These are phyloP conservation scores for Oophaga sylvatica DNA, from an alignment of 2,797 vertebrate species.

Conservation along the genomic window DNA sequence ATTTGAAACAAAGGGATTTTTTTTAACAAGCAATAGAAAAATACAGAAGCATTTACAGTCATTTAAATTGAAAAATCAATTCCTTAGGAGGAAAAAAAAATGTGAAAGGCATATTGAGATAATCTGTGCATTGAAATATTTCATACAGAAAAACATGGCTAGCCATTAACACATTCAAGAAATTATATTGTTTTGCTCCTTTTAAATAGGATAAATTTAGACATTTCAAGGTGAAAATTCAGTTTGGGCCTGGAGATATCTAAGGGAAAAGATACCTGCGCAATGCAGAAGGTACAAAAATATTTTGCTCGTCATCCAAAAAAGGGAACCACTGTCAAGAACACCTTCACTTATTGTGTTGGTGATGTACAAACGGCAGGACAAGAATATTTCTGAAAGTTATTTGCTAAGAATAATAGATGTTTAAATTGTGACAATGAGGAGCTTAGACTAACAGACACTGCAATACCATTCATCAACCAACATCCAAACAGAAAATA, in stretches of 20 bases:
- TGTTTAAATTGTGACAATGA: neutral
- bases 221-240: neutral
- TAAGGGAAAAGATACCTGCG: too few species aligned
- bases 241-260: neutral
- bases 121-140: neutral
- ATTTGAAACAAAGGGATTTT: neutral
- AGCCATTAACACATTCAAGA: neutral
- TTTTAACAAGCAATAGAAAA: slow-evolving; percentile 16
- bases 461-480: neutral
- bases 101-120: slow-evolving; percentile 1
- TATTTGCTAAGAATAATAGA: neutral
- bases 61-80: slow-evolving; percentile 8
- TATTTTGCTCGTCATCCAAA: neutral
- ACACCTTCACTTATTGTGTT: neutral
- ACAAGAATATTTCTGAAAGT: neutral
- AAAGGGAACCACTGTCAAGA: neutral
- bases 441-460: neutral
- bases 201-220: neutral
- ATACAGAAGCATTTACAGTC: slow-evolving; percentile 14
- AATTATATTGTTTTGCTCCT: neutral
- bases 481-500: neutral
- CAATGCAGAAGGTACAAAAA: neutral
- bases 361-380: neutral
- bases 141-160: neutral
- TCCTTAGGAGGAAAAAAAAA: neutral